Base-by-base conservation (phyloP, 2,888 invertebrate genomes). In the Pseudanteris insignis region DNA sequence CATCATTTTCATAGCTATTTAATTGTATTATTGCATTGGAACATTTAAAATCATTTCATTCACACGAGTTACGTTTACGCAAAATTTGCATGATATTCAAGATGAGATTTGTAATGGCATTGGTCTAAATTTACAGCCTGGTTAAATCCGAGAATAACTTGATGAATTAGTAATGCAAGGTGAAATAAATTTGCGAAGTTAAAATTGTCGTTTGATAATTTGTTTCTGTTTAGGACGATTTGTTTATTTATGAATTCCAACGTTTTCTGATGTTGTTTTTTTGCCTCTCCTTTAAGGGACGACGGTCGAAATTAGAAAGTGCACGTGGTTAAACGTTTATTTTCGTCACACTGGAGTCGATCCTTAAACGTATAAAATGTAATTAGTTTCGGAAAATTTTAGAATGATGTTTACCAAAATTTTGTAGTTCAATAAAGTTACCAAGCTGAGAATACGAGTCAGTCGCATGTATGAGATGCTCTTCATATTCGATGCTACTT, bases 401-500 rank as follows among this genome's bases (percentile, higher is more conserved):
- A 8, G 26, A 21, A 21, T 21, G 21, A 5, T 5, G 21, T 21
- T 21, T 21, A 3, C 21, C 21, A 5, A 21, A 21, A 21, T 7
- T 21, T 5, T 5, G 5, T 26, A 26, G 30, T 18, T 18, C 18
- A 30, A 30, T 30, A 11, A 14, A 29, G 29, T 10, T 9, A 6
- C 18, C 21, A 25, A 13, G 41, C 13, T 18, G 3, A 1, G 9
- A 13, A 40, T 1, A 32, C 13, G 38, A 32, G 21, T 38, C 28
- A 28, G 15, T 55, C 29, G 43, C 57, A 50, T 43, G 37, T 15
- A 25, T 25, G 24, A 53, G 37, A 54, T 14, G 18, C 15, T 32
- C 40, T 40, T 47, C 24, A 36, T 34, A 43, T 48, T 26, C 40
- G 40, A 41, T 37, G 54, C 48, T 48, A 60, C 53, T 54, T 54